These are phyloP conservation scores for Saimiri boliviensis DNA, from an alignment of 2,113 vertebrate genomes.

Conservation along the genomic window DNA sequence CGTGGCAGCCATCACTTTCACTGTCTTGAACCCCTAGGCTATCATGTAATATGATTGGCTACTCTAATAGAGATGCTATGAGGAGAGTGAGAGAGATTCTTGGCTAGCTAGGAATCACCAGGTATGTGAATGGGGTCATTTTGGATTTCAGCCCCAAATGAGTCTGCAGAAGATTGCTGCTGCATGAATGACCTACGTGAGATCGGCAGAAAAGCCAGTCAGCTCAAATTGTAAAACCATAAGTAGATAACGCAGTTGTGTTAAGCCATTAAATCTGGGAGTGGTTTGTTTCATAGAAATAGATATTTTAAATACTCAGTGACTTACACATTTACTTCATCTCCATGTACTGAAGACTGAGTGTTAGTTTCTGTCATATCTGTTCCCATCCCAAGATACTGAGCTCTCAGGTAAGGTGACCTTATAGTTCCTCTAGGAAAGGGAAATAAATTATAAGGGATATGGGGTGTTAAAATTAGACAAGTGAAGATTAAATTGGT, in stretches of 20 bases:
- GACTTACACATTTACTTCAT: background rate
- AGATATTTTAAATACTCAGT: background rate
- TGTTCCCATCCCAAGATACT: background rate
- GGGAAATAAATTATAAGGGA: background rate
- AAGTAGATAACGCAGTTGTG: background rate
- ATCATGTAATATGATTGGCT: background rate
- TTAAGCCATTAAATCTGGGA: background rate
- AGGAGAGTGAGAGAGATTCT: background rate
- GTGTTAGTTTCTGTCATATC: background rate
- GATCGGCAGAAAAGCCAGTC: background rate
- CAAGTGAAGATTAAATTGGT: background rate
- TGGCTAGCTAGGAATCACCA: background rate
- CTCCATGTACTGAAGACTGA: background rate
- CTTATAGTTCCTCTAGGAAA: background rate
- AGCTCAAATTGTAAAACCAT: background rate
- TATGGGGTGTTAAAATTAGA: background rate
- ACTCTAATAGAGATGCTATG: background rate
- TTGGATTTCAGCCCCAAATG: background rate
- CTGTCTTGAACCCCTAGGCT: background rate
- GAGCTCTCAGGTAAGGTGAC: background rate
- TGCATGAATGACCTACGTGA: background rate
- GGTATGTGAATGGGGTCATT: background rate
- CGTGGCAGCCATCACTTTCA: background rate
- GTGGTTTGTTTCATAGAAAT: background rate
- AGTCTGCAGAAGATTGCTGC: background rate